Conservation (phyloP, 2,113 vertebrate genomes). For the Protomyctophum bolini region DNA sequence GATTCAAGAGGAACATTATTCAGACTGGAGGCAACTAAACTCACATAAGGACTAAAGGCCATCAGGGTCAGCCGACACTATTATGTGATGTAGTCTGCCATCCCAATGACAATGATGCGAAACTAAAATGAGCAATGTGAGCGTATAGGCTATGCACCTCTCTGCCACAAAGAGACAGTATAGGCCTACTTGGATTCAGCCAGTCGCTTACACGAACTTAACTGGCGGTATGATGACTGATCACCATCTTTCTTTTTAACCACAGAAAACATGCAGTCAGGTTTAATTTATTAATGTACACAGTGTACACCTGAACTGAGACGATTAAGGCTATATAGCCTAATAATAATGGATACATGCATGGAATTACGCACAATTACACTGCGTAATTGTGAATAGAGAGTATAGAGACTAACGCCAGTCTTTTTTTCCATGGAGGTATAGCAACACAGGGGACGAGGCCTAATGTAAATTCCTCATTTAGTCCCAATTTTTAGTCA, state of each 20-base stretch:
- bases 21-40: neutral
- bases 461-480: neutral
- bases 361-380: neutral
- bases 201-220: neutral
- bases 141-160: neutral
- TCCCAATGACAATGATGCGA: too few species aligned
- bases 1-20: conserved; percentile 10
- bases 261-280: neutral
- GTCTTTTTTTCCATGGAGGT: neutral
- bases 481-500: conserved; percentile 21
- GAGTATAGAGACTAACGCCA: neutral
- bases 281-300: conserved; percentile 26
- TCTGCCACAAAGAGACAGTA: conserved; percentile 18
- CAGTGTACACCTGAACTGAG: neutral
- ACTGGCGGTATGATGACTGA: too few species aligned
- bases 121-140: neutral
- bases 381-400: conserved; percentile 36
- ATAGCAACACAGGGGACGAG: neutral
- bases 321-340: neutral
- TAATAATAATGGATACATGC: conserved; percentile 2
- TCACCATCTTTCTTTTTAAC: neutral
- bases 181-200: neutral
- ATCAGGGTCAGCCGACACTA: neutral
- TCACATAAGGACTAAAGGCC: neutral
- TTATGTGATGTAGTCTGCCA: neutral